phyloP scores from a whole-genome alignment of 2,888 invertebrate species.

The Tipula confusa region DNA sequence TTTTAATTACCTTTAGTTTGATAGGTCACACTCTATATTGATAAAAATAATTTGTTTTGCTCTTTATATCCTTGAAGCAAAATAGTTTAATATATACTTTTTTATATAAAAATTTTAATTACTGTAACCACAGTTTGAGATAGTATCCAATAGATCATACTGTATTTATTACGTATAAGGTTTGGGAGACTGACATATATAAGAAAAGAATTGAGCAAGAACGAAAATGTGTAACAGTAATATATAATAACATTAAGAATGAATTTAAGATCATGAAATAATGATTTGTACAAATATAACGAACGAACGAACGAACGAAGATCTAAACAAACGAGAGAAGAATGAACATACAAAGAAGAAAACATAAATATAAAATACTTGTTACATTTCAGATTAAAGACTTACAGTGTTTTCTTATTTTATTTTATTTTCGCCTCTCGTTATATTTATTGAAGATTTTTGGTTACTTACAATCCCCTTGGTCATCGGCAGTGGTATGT shows the following conservation, averaged over 20 bases:
- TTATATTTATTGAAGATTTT: constrained; percentile 6
- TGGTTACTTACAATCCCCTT: background rate
- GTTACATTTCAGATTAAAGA: constrained; percentile 9
- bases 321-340: background rate
- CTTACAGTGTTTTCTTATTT: background rate
- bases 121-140: too few relatives aligned
- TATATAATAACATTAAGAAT: background rate
- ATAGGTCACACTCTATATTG: too few relatives aligned
- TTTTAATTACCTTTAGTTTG: too few relatives aligned
- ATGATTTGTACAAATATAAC: constrained; percentile 5
- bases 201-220: background rate
- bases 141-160: too few relatives aligned
- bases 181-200: too few relatives aligned
- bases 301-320: background rate
- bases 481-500: background rate
- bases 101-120: too few relatives aligned
- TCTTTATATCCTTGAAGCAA: too few relatives aligned
- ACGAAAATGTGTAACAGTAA: background rate
- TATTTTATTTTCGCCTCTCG: constrained; percentile 25
- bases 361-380: constrained; percentile 5
- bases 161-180: too few relatives aligned
- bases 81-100: too few relatives aligned
- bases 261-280: constrained; percentile 20
- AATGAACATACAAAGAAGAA: background rate
- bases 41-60: too few relatives aligned